Evolutionary conservation across 2,888 invertebrate species (phyloP), one percentile per base, ranked within the genome.

Genomic region (Punctoribates punctum): DNA sequence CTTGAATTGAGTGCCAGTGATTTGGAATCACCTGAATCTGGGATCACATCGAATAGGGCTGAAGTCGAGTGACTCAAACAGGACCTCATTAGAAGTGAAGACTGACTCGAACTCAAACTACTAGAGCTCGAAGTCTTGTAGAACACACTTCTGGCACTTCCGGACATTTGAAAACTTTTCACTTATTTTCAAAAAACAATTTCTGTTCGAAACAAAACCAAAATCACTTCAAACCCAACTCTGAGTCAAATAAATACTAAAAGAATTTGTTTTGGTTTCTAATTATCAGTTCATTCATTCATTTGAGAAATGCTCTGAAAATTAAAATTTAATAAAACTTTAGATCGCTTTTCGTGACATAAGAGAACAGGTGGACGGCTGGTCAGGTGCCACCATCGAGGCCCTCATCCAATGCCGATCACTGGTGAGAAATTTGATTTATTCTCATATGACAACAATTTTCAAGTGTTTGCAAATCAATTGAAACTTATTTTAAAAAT

Each of bases 41-140:
- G 13, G 9, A 67, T 38, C n/a, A 67, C 38, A 20, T 67, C 38
- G 29, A 67, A 67, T 15, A 67, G 67, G 17, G 67, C 38, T 67
- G 67, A 67, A 38, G 67, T 67, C 38, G 67, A 67, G 20, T 38
- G 38, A 67, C 67, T 67, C 15, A 67, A 38, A 38, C 20, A 38
- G 1, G 67, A 38, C 15, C 38, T 67, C 20, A 20, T 67, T 9
- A 29, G 65, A 2, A 38, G 67, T n/a, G 67, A 38, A 1, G 67
- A 9, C 0, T 34, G 17, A 38, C 67, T 67, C 29, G 65, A 65
- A 29, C 29, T 29, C 29, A 34, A 67, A 20, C 38, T 38, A 34
- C 20, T 29, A 38, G 67, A 67, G 67, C 67, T 67, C 9, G 34
- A 67, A 34, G 34, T 67, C 5, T 38, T 38, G 34, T 34, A 67